Conservation (phyloP, 2,113 vertebrate species). For the Pungitius pungitius region DNA sequence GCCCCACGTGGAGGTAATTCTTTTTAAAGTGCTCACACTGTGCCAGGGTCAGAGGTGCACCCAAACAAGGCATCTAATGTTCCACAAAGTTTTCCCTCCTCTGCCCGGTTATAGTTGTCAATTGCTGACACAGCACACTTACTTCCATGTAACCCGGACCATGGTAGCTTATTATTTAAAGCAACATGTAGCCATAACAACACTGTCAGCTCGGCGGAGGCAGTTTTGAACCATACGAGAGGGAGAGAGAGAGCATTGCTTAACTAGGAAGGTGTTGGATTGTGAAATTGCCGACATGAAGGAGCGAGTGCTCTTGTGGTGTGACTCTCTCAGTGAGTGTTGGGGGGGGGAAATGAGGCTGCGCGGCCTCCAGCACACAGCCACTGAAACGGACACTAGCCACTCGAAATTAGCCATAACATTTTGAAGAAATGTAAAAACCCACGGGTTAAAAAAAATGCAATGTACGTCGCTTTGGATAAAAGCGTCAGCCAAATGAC, state of each 20-base stretch:
- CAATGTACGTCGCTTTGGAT: no score
- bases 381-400: no score
- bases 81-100: constrained; percentile 35
- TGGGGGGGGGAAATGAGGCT: neutral
- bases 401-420: neutral
- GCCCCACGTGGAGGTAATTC: constrained; percentile 49
- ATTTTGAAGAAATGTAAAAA: no score
- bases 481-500: no score
- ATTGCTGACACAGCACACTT: constrained; percentile 27
- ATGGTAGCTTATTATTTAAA: constrained; percentile 33
- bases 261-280: constrained; percentile 13
- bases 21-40: constrained; percentile 48
- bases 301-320: neutral
- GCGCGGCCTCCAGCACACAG: neutral
- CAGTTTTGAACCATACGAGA: neutral
- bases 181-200: constrained; percentile 45
- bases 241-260: constrained; percentile 12
- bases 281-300: constrained; percentile 11
- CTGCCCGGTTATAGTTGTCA: constrained; percentile 27
- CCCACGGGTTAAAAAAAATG: no score
- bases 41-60: constrained; percentile 57
- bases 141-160: constrained; percentile 16
- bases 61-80: constrained; percentile 62
- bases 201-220: constrained; percentile 16
- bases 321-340: neutral